Conservation (phyloP, 2,888 invertebrate species). For the Bruchidius siliquastri region DNA sequence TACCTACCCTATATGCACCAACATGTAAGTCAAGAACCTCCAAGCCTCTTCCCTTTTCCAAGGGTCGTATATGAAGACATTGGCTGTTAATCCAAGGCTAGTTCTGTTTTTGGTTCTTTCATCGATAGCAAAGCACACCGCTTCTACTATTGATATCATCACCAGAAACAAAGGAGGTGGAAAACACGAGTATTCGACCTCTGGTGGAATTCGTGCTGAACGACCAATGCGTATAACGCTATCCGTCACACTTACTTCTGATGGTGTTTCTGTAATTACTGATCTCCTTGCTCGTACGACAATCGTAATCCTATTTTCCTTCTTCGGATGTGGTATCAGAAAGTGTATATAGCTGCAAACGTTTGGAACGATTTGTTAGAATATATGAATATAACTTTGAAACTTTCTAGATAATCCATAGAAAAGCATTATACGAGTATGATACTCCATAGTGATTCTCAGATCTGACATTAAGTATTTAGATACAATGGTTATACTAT, state of each 20-base stretch:
- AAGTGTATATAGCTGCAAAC: background rate
- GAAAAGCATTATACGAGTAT: too few relatives aligned
- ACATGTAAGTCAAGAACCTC: constrained; percentile 93
- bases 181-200: constrained; percentile 54
- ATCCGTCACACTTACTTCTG: background rate
- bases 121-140: constrained; percentile 57
- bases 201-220: background rate
- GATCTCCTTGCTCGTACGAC: background rate
- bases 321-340: background rate
- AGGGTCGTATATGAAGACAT: constrained; percentile 80
- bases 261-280: background rate
- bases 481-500: too few relatives aligned
- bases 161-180: constrained; percentile 92
- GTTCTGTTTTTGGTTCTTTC: constrained; percentile 26
- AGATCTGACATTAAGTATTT: too few relatives aligned
- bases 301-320: background rate
- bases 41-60: constrained; percentile 80
- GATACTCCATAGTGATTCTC: too few relatives aligned
- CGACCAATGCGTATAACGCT: background rate
- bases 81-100: constrained; percentile 65
- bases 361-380: too few relatives aligned
- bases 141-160: constrained; percentile 80
- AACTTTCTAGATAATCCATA: too few relatives aligned
- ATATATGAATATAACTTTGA: too few relatives aligned
- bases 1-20: constrained; percentile 83